A percentile compares a stretch with the other conserved stretches of the same genome.
These are phyloP conservation scores for Acanthurus tractus DNA, from an alignment of 2,797 vertebrate genomes.

Conservation along the genomic window DNA sequence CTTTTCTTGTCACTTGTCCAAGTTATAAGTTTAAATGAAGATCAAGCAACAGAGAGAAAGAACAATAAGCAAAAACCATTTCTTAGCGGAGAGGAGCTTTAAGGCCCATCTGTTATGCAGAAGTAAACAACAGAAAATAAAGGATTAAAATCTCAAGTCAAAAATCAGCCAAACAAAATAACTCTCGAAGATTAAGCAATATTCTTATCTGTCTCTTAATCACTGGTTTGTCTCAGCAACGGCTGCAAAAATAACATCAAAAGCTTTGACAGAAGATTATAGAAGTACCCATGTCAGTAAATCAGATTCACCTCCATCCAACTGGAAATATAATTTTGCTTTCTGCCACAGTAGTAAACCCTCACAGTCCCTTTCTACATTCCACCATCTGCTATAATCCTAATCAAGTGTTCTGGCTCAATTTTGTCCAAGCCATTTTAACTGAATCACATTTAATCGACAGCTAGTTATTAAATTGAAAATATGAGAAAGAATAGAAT, in stretches of 20 bases:
- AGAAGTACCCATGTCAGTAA: background rate
- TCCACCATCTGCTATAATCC: background rate
- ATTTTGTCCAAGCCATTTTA: background rate
- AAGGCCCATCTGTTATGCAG: background rate
- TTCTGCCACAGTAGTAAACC: background rate
- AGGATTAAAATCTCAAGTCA: too few relatives aligned
- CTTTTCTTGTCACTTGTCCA: background rate
- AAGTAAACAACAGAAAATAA: too few relatives aligned
- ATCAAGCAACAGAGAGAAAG: background rate
- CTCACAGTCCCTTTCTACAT: background rate
- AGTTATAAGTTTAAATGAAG: background rate
- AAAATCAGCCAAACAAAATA: background rate
- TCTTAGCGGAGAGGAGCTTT: background rate
- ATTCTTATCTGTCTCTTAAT: background rate
- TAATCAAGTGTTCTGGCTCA: too few relatives aligned
- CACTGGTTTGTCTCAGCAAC: background rate
- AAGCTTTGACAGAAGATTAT: background rate
- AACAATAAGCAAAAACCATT: background rate
- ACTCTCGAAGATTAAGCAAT: background rate
- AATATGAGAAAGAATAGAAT: background rate
- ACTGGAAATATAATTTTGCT: too few relatives aligned
- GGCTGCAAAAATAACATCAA: background rate
- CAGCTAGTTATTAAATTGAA: background rate
- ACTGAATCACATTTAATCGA: background rate
- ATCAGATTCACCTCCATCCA: background rate